These are phyloP conservation scores for Protosalanx chinensis DNA, from an alignment of 2,797 vertebrate species.

Conservation along the genomic window DNA sequence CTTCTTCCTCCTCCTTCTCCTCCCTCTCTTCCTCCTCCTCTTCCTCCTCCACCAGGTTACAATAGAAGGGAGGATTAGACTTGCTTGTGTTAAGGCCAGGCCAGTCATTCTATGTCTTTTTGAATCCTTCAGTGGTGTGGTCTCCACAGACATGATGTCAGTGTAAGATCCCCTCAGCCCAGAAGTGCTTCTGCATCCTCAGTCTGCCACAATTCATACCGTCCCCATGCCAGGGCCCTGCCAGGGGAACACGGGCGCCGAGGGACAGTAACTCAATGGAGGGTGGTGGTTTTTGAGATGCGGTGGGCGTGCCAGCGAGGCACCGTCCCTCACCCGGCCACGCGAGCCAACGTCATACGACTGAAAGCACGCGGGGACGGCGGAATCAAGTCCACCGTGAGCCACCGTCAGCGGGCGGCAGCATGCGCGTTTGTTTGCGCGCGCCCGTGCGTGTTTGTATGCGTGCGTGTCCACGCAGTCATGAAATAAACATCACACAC, in stretches of 20 bases:
- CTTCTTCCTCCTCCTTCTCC: not conserved
- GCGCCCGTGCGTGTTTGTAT: conserved; percentile 11
- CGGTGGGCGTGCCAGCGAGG: conserved; percentile 22
- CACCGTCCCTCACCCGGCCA: conserved; percentile 63
- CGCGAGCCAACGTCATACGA: conserved; percentile 52
- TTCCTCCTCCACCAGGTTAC: conserved; percentile 53
- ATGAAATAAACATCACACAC: conserved; percentile 67
- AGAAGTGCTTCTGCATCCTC: conserved; percentile 41
- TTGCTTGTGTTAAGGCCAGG: conserved; percentile 59
- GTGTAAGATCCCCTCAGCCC: conserved; percentile 47
- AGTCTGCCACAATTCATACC: conserved; percentile 34
- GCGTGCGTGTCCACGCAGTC: conserved; percentile 28
- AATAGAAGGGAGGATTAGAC: conserved; percentile 67
- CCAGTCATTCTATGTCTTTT: conserved; percentile 66
- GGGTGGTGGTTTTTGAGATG: conserved; percentile 3
- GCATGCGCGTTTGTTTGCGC: conserved; percentile 16
- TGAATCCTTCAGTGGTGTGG: conserved; percentile 68
- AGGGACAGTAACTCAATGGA: conserved; percentile 5
- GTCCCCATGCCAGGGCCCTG: conserved; percentile 28
- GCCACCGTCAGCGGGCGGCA: conserved; percentile 46
- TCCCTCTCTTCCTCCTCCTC: not conserved
- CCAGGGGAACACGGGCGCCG: conserved; percentile 32
- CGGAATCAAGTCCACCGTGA: conserved; percentile 38
- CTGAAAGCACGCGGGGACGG: conserved; percentile 49
- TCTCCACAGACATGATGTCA: conserved; percentile 44